Evolutionary conservation across 1,140 invertebrate species (phyloP).

Genomic region (Pectinophora gossypiella): DNA sequence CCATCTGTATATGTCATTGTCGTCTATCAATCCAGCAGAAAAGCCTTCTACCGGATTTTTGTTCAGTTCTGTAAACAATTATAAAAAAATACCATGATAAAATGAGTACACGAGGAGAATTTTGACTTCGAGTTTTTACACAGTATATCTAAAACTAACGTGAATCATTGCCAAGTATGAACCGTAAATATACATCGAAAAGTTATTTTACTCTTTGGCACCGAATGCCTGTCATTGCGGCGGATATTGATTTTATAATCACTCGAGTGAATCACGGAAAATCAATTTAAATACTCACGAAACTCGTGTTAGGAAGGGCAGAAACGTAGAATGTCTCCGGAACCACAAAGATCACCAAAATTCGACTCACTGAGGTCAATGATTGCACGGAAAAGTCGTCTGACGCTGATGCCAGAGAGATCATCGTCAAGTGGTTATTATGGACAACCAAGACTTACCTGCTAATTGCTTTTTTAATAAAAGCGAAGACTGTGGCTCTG

Average conservation of each 20-base stretch:
- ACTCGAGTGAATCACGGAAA: not conserved
- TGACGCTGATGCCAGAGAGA: conserved; percentile 40
- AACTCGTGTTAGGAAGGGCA: not conserved
- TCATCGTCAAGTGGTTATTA: not conserved
- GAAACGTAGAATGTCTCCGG: not conserved
- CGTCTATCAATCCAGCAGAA: conserved; percentile 98
- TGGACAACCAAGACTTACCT: conserved; percentile 78
- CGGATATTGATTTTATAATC: conserved; percentile 60
- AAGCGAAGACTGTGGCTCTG: conserved; percentile 95
- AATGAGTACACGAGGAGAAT: not conserved
- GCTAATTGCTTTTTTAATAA: conserved; percentile 96
- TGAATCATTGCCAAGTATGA: conserved; percentile 41
- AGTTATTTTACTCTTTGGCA: conserved; percentile 21
- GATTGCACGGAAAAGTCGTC: conserved; percentile 54
- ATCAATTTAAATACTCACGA: not conserved
- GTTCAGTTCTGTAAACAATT: conserved; percentile 88
- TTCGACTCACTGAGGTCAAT: conserved; percentile 66
- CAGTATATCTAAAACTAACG: conserved; percentile 20
- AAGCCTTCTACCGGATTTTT: conserved; percentile 99
- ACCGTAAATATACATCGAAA: conserved; percentile 31
- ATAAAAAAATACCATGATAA: conserved; percentile 4
- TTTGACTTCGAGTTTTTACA: conserved; percentile 6
- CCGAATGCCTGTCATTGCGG: conserved; percentile 44
- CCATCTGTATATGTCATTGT: conserved; percentile 99
- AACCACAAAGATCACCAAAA: conserved; percentile 25